phyloP scores from a whole-genome alignment of 1,140 invertebrate species.

The Drosophila asahinai region DNA sequence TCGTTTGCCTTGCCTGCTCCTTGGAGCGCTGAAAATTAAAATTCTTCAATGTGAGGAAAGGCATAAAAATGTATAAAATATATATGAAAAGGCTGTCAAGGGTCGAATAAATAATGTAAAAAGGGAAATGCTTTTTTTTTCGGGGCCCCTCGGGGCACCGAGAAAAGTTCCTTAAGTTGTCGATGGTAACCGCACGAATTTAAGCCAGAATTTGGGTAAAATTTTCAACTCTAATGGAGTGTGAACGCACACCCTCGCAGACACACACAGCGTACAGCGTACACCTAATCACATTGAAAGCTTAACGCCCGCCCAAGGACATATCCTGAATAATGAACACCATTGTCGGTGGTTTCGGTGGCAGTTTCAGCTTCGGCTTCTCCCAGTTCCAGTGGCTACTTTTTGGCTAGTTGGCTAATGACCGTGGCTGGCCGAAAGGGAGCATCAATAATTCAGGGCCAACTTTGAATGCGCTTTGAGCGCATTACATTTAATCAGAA shows the following conservation, averaged over 20 bases:
- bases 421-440: slow-evolving; percentile 24
- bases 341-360: slow-evolving; percentile 21
- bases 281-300: slow-evolving; percentile 50
- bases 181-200: slow-evolving; percentile 40
- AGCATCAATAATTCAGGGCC: slow-evolving; percentile 52
- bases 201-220: slow-evolving; percentile 27
- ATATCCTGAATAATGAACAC: slow-evolving; percentile 49
- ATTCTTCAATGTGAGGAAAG: slow-evolving; percentile 49
- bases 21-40: slow-evolving; percentile 43
- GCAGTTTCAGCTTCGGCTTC: neutral
- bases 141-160: slow-evolving; percentile 9
- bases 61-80: slow-evolving; percentile 53
- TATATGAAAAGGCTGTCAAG: slow-evolving; percentile 58
- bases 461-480: slow-evolving; percentile 48
- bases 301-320: slow-evolving; percentile 48
- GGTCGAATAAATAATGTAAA: slow-evolving; percentile 56
- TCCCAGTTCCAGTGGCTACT: slow-evolving; percentile 22
- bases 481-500: slow-evolving; percentile 56
- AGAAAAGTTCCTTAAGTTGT: slow-evolving; percentile 42
- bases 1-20: slow-evolving; percentile 9
- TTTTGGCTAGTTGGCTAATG: slow-evolving; percentile 52
- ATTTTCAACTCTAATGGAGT: slow-evolving; percentile 51
- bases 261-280: neutral
- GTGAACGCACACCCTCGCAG: slow-evolving; percentile 15
- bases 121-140: slow-evolving; percentile 47